These are phyloP conservation scores for Zosterops borbonicus DNA, from an alignment of 2,113 vertebrate genomes.

Conservation along the genomic window DNA sequence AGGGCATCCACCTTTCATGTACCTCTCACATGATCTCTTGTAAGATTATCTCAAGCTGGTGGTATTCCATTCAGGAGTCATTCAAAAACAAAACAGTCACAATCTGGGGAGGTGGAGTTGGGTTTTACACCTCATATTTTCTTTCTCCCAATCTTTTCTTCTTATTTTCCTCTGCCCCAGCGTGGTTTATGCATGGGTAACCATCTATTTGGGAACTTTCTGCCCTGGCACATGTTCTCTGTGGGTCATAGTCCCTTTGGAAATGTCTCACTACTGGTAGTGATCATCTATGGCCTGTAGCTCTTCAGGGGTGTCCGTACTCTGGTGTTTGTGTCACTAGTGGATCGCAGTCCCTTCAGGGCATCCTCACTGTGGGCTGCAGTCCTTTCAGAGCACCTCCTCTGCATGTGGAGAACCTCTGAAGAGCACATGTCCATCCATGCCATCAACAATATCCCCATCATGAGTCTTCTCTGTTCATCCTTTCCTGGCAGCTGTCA, in stretches of 20 bases:
- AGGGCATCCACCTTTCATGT: not conserved
- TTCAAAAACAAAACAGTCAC: not conserved
- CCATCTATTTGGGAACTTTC: not conserved
- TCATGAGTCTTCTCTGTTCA: not conserved
- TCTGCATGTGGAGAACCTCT: not conserved
- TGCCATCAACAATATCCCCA: accelerated
- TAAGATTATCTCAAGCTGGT: not conserved
- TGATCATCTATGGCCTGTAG: not conserved
- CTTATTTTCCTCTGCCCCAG: not conserved
- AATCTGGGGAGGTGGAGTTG: not conserved
- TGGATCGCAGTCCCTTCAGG: not conserved
- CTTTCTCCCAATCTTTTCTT: not conserved
- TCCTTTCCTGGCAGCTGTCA: not conserved
- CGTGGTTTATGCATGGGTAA: not conserved
- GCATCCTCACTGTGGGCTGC: not conserved
- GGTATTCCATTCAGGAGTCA: not conserved
- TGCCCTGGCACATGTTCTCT: not conserved
- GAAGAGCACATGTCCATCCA: not conserved
- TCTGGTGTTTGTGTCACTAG: accelerated
- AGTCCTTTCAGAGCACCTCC: not conserved
- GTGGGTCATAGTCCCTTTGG: not conserved
- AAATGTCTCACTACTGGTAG: not conserved
- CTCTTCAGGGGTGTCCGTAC: not conserved
- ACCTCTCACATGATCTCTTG: not conserved
- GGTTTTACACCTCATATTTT: not conserved